These are phyloP conservation scores for Eira barbara DNA, from an alignment of 2,113 vertebrate species.

Conservation along the genomic window DNA sequence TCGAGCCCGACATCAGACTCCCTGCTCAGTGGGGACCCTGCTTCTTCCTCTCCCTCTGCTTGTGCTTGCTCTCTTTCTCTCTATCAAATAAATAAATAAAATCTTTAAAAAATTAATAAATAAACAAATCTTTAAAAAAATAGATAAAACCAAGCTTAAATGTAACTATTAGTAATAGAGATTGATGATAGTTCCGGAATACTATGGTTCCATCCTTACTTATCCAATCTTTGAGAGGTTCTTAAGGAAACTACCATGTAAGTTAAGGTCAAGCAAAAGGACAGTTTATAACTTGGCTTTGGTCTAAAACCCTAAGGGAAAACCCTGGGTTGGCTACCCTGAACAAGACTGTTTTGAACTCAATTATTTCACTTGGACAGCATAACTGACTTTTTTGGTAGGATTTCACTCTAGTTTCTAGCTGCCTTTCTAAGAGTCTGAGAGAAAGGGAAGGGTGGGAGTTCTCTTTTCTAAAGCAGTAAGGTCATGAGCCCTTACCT, in stretches of 20 bases:
- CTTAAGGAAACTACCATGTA: neutral
- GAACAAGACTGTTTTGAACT: neutral
- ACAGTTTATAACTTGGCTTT: neutral
- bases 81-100: neutral
- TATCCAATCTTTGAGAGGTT: neutral
- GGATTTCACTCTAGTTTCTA: neutral
- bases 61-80: neutral
- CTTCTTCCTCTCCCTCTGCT: too few relatives aligned
- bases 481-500: neutral
- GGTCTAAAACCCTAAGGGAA: neutral
- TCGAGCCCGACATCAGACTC: too few relatives aligned
- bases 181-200: neutral
- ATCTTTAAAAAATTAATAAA: neutral
- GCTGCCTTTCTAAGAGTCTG: neutral
- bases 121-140: neutral
- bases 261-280: conserved; percentile 8
- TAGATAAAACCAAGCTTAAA: neutral
- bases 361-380: neutral
- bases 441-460: neutral
- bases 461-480: neutral
- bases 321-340: neutral
- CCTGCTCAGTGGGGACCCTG: too few relatives aligned
- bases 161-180: neutral
- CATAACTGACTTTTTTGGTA: neutral
- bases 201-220: neutral